A percentile compares a stretch with the other conserved stretches of the same genome.
These are phyloP conservation scores for Erpobdella octoculata DNA, from an alignment of 2,888 invertebrate species.

Conservation along the genomic window DNA sequence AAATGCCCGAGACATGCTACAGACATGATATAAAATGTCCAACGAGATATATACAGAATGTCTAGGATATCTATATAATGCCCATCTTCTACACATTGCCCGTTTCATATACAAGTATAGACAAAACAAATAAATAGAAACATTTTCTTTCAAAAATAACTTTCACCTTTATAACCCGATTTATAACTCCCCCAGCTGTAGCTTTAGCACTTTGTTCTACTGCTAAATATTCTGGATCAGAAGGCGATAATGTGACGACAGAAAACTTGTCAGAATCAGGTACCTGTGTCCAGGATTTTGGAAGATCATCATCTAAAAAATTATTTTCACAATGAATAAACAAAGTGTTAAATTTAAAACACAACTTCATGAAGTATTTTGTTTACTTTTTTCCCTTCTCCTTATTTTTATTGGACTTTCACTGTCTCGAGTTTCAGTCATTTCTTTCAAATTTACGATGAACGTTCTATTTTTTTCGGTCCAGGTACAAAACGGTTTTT, in stretches of 20 bases:
- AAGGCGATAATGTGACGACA: background rate
- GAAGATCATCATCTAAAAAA: background rate
- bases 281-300: background rate
- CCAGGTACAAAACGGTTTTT: background rate
- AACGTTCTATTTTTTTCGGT: background rate
- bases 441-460: background rate
- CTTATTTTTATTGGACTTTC: background rate
- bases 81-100: no score
- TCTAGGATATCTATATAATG: no score
- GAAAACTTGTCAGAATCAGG: constrained; percentile 2
- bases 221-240: constrained; percentile 16
- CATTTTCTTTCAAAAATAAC: no score
- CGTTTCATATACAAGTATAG: no score
- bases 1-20: no score
- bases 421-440: background rate
- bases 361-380: background rate
- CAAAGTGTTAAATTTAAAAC: background rate
- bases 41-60: no score
- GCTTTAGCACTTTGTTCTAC: background rate
- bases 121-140: no score
- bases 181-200: background rate
- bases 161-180: constrained; percentile 5
- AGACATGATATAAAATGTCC: no score
- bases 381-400: background rate
- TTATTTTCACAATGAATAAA: no score